Conservation (phyloP, 2,113 vertebrate species). For the Equus quagga region DNA sequence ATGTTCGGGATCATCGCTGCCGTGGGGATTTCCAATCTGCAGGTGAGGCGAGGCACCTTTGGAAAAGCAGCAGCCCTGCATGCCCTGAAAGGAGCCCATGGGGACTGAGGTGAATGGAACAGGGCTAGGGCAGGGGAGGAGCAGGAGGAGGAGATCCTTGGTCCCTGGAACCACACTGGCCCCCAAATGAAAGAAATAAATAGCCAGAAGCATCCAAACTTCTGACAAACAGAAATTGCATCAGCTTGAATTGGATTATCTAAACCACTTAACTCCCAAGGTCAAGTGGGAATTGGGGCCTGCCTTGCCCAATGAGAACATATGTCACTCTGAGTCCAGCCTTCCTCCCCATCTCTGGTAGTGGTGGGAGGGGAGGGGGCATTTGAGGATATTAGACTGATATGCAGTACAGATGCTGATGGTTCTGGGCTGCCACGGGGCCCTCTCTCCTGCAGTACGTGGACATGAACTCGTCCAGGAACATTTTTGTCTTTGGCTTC, state of each 20-base stretch:
- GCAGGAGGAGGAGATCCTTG: neutral
- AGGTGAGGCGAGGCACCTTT: conserved; percentile 87
- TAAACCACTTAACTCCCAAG: neutral
- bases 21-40: conserved; percentile 95
- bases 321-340: neutral
- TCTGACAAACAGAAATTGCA: neutral
- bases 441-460: conserved; percentile 89
- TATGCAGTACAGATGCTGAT: rapidly evolving
- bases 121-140: neutral
- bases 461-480: conserved; percentile 98
- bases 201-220: neutral
- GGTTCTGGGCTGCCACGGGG: rapidly evolving
- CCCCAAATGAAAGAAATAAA: neutral
- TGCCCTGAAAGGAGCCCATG: neutral
- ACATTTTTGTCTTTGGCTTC: conserved; percentile 98
- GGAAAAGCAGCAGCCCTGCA: rapidly evolving
- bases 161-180: neutral
- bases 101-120: neutral
- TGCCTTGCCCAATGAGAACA: neutral
- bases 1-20: conserved; percentile 96
- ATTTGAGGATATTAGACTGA: neutral
- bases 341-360: neutral
- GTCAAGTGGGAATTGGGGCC: neutral
- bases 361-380: neutral
- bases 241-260: rapidly evolving